Conservation (phyloP, 2,888 invertebrate genomes). For the Automeris io region DNA sequence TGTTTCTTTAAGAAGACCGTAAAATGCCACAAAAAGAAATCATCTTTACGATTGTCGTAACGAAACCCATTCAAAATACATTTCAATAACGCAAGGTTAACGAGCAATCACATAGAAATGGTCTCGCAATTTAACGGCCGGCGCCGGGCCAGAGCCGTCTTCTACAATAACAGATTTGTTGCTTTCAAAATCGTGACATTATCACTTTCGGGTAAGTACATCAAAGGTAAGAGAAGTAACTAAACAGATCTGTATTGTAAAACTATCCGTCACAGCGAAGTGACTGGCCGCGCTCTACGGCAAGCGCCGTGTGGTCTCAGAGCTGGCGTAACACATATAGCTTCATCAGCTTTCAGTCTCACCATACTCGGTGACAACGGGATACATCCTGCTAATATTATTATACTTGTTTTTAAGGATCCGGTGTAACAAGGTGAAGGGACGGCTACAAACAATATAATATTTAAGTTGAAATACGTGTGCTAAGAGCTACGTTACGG, state of each 20-base stretch:
- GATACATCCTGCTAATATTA: too few species aligned
- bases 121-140: background rate
- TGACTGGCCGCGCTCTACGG: too few species aligned
- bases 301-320: too few species aligned
- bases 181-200: slow-evolving; percentile 3
- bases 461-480: too few species aligned
- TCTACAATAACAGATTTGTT: slow-evolving; percentile 1
- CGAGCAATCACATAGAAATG: background rate
- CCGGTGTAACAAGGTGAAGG: too few species aligned
- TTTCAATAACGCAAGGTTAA: background rate
- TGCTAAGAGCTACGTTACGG: too few species aligned
- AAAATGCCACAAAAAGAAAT: background rate
- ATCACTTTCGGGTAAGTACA: background rate
- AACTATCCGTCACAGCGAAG: too few species aligned
- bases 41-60: background rate
- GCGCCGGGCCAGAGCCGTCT: background rate
- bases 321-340: background rate
- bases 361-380: too few species aligned
- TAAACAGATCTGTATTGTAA: background rate
- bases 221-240: background rate
- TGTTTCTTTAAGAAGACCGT: too few species aligned
- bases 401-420: too few species aligned
- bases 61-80: background rate
- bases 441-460: too few species aligned
- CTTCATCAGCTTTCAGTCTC: too few species aligned